Percentiles rank a stretch among this genome's conserved stretches.
phyloP scores from a whole-genome alignment of 2,888 invertebrate genomes.

The Pseudolycoriella hygida region DNA sequence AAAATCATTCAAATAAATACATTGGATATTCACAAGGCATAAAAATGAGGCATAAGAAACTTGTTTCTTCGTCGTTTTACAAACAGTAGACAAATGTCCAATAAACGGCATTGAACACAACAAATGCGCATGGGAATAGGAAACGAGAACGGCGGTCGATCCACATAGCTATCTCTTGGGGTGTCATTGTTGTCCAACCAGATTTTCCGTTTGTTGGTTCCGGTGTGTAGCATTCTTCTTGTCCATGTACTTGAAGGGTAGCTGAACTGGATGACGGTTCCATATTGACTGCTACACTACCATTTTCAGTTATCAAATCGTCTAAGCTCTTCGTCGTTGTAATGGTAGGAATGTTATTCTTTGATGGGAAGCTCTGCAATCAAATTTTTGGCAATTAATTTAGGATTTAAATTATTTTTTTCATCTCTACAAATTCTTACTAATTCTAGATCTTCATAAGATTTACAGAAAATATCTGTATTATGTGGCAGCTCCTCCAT shows the following conservation, averaged over 20 bases:
- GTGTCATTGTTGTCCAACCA: constrained; percentile 66
- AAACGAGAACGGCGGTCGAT: constrained; percentile 59
- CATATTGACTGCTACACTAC: constrained; percentile 13
- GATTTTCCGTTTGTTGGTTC: constrained; percentile 29
- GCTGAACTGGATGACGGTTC: constrained; percentile 12
- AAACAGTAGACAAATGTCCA: constrained; percentile 57
- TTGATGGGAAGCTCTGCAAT: constrained; percentile 42
- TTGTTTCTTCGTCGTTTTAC: too few relatives aligned
- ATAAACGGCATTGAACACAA: constrained; percentile 62
- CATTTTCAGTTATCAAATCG: constrained; percentile 29
- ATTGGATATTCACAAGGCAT: neutral
- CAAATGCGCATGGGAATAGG: constrained; percentile 57
- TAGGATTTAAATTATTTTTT: too few relatives aligned
- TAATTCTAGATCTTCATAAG: too few relatives aligned
- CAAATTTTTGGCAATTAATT: too few relatives aligned
- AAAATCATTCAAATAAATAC: neutral
- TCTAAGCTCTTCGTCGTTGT: constrained; percentile 50
- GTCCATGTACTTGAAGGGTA: constrained; percentile 11
- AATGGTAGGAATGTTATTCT: constrained; percentile 46
- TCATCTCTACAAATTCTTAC: too few relatives aligned
- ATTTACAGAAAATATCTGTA: too few relatives aligned
- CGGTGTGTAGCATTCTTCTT: constrained; percentile 19
- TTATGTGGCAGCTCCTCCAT: too few relatives aligned
- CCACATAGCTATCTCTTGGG: constrained; percentile 76
- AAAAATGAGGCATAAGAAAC: neutral